Conservation (phyloP, 2,113 vertebrate species). For the Axis porcinus region DNA sequence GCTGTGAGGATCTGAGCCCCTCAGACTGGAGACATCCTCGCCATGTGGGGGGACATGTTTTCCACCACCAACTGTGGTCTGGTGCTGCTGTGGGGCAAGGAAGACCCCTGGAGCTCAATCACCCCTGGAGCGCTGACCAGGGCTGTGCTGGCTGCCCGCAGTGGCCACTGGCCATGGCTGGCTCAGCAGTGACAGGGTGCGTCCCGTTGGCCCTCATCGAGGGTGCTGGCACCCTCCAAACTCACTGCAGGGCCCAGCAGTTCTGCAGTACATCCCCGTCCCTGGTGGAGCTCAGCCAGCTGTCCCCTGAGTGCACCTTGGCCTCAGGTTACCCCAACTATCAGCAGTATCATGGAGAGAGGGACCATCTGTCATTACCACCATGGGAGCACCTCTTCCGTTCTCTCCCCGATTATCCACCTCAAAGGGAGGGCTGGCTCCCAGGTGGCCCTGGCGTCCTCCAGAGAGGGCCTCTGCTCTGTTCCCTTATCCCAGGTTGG, state of each 20-base stretch:
- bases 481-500: neutral
- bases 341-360: slow-evolving; percentile 80
- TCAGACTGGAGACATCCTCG: slow-evolving; percentile 93
- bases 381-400: neutral
- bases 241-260: slow-evolving; percentile 90
- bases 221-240: slow-evolving; percentile 90
- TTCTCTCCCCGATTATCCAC: slow-evolving; percentile 54
- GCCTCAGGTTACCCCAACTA: slow-evolving; percentile 68
- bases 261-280: slow-evolving; percentile 86
- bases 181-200: slow-evolving; percentile 91
- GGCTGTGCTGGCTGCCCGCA: slow-evolving; percentile 88
- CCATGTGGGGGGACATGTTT: slow-evolving; percentile 89
- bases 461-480: slow-evolving; percentile 24
- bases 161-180: slow-evolving; percentile 90
- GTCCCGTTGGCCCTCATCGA: slow-evolving; percentile 89
- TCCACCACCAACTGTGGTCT: slow-evolving; percentile 92
- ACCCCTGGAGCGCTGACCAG: slow-evolving; percentile 89
- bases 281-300: slow-evolving; percentile 86
- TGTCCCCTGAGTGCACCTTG: slow-evolving; percentile 78
- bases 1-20: slow-evolving; percentile 89
- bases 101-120: slow-evolving; percentile 93
- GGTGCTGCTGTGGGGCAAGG: slow-evolving; percentile 86
- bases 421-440: slow-evolving; percentile 67
- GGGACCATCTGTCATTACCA: neutral
- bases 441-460: slow-evolving; percentile 20